Percentiles rank a stretch among this genome's conserved stretches.
phyloP scores from a whole-genome alignment of 2,113 vertebrate species.

The Nycticorax nycticorax region DNA sequence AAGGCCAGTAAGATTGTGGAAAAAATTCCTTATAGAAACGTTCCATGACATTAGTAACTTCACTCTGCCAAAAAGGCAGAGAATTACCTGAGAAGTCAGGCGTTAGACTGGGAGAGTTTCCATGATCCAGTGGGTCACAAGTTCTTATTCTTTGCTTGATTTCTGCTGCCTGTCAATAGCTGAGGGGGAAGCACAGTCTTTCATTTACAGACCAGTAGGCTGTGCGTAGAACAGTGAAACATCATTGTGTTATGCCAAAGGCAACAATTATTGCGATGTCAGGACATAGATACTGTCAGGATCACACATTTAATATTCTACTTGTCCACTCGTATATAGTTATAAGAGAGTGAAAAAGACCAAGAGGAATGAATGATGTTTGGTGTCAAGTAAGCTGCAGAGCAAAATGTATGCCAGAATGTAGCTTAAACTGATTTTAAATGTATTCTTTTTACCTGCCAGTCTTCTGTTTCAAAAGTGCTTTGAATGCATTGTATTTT shows the following conservation, averaged over 20 bases:
- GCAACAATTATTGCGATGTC: background rate
- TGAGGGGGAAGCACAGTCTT: slow-evolving; percentile 33
- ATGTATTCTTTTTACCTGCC: slow-evolving; percentile 10
- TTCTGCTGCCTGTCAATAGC: slow-evolving; percentile 69
- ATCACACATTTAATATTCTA: background rate
- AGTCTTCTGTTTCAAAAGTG: slow-evolving; percentile 14
- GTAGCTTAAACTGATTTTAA: background rate
- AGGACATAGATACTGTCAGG: background rate
- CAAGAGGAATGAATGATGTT: background rate
- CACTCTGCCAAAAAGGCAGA: background rate
- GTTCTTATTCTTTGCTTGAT: slow-evolving; percentile 72
- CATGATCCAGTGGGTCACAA: slow-evolving; percentile 74
- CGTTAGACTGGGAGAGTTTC: slow-evolving; percentile 32
- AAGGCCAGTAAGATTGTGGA: background rate
- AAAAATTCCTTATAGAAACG: background rate
- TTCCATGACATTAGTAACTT: background rate
- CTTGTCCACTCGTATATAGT: background rate
- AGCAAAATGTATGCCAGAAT: background rate
- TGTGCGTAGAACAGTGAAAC: background rate
- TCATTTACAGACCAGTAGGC: background rate
- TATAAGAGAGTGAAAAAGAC: background rate
- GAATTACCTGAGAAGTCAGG: slow-evolving; percentile 2
- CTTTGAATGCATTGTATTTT: slow-evolving; percentile 31
- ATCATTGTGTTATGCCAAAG: background rate
- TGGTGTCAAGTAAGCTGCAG: slow-evolving; percentile 1